phyloP scores from a whole-genome alignment of 1,140 invertebrate genomes.

The Dreissena polymorpha region DNA sequence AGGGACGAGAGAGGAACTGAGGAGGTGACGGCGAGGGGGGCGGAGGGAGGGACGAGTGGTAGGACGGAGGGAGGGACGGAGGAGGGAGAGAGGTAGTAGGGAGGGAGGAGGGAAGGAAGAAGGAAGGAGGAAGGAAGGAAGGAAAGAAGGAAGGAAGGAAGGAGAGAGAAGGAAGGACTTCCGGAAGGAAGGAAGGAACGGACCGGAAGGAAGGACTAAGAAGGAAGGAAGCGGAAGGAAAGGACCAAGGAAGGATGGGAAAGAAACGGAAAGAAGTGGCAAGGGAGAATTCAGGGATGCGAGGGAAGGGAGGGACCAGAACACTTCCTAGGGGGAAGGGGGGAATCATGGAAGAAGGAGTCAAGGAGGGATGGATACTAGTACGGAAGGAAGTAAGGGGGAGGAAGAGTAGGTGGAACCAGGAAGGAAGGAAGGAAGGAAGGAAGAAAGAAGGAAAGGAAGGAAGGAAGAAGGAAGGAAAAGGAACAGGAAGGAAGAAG shows the following conservation, averaged over 20 bases:
- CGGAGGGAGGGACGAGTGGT: not conserved
- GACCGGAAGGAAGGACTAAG: not conserved
- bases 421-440: not conserved
- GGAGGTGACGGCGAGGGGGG: not conserved
- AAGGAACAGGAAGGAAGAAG: not conserved
- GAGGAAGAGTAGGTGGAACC: not conserved
- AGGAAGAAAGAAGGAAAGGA: not conserved
- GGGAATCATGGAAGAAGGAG: no score
- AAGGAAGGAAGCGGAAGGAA: not conserved
- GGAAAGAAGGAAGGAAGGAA: not conserved
- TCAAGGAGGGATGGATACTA: no score
- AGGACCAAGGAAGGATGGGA: no score
- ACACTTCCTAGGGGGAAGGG: no score
- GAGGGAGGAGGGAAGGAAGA: not conserved
- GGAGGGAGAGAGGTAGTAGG: constrained; percentile 6
- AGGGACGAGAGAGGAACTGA: not conserved
- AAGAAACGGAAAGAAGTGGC: no score
- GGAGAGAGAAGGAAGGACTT: not conserved
- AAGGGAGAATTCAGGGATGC: no score
- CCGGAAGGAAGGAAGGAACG: not conserved
- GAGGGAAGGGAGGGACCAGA: no score
- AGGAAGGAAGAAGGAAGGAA: not conserved
- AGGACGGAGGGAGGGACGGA: not conserved
- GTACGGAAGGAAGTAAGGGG: not conserved
- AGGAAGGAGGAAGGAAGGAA: not conserved